Conservation (phyloP, 2,888 invertebrate species). For the Cephonodes hylas region DNA sequence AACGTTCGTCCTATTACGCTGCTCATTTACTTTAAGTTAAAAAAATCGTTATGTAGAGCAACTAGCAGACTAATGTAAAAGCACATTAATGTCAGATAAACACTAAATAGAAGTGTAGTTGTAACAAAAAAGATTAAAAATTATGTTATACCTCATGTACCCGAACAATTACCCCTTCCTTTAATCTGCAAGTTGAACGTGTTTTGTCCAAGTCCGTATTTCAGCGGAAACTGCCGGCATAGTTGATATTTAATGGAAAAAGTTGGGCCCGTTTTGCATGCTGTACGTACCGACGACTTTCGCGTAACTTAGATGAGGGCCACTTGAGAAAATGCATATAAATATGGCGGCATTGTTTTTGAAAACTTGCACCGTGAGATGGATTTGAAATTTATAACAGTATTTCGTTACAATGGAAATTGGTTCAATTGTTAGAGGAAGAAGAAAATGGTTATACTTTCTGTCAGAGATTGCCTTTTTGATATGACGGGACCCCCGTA, state of each 20-base stretch:
- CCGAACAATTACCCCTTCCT: not conserved
- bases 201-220: not conserved
- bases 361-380: not conserved
- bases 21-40: no score
- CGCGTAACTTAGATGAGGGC: constrained; percentile 4
- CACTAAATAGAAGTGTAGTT: no score
- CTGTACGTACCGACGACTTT: not conserved
- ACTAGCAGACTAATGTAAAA: no score
- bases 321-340: constrained; percentile 7
- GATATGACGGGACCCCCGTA: no score
- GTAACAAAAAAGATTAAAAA: no score
- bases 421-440: no score
- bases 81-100: no score
- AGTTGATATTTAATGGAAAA: constrained; percentile 14
- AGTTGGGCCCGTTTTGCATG: constrained; percentile 4
- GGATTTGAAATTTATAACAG: not conserved
- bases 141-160: no score
- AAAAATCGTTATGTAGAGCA: no score
- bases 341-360: not conserved
- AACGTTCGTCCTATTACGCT: no score
- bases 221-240: not conserved
- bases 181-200: not conserved
- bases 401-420: not conserved
- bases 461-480: no score
- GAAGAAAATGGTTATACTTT: no score